phyloP scores from a whole-genome alignment of 2,888 invertebrate species.

The Drosophila setosimentum region DNA sequence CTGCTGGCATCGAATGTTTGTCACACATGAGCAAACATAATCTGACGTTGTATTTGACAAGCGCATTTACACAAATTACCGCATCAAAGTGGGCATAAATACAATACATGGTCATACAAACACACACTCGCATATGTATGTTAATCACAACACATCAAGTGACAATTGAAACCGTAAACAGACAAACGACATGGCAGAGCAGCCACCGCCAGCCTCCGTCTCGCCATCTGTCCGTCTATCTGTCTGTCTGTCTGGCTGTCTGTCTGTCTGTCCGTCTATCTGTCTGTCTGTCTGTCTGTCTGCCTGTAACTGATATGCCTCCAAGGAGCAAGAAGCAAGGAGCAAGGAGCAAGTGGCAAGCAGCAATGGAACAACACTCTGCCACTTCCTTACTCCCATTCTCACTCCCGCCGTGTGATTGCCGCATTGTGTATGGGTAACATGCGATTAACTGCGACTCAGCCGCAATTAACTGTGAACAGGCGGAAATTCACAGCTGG shows the following conservation, averaged over 20 bases:
- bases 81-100: conserved; percentile 57
- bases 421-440: conserved; percentile 48
- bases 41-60: conserved; percentile 71
- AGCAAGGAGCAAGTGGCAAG: conserved; percentile 16
- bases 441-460: conserved; percentile 75
- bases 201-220: conserved; percentile 14
- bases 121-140: conserved; percentile 40
- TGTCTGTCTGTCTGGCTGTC: background rate
- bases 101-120: conserved; percentile 24
- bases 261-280: background rate
- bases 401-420: background rate
- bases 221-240: background rate
- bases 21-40: conserved; percentile 64
- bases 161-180: conserved; percentile 80
- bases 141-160: conserved; percentile 79
- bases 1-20: conserved; percentile 34
- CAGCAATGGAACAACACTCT: conserved; percentile 15
- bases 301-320: conserved; percentile 48
- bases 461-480: conserved; percentile 75
- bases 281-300: background rate
- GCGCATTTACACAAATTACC: conserved; percentile 75
- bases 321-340: conserved; percentile 37
- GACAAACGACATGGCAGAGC: conserved; percentile 70
- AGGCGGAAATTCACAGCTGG: conserved; percentile 62
- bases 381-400: background rate